phyloP scores from a whole-genome alignment of 2,888 invertebrate genomes.

The Atherix ibis region DNA sequence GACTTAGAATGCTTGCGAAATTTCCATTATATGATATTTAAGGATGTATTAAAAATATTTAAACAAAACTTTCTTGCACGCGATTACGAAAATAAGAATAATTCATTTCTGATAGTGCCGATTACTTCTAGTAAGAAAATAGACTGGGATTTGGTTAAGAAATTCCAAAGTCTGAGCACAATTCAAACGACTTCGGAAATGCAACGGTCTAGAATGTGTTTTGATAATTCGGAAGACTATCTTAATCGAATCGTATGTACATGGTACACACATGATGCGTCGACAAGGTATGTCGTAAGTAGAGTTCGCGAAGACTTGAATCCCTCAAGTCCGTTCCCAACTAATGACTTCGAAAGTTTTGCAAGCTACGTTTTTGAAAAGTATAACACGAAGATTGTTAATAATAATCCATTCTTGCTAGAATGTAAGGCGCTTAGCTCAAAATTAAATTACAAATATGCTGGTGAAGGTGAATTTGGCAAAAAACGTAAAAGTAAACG shows the following conservation, averaged over 20 bases:
- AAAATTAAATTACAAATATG: constrained; percentile 26
- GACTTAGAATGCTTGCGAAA: constrained; percentile 38
- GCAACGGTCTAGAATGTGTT: constrained; percentile 34
- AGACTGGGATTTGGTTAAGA: constrained; percentile 42
- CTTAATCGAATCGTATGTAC: constrained; percentile 66
- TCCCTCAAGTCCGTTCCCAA: constrained; percentile 51
- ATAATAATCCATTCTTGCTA: constrained; percentile 54
- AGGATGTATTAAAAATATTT: constrained; percentile 46
- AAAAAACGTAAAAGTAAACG: constrained; percentile 19
- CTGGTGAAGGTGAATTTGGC: constrained; percentile 18
- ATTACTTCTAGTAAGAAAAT: constrained; percentile 32
- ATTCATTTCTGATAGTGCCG: constrained; percentile 39
- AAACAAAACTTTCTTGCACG: constrained; percentile 45
- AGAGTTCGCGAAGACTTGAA: constrained; percentile 48
- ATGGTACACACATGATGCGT: constrained; percentile 51
- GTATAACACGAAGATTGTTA: constrained; percentile 46
- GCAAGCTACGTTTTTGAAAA: constrained; percentile 59
- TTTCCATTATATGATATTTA: constrained; percentile 64
- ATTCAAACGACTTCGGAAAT: constrained; percentile 31
- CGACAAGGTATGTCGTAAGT: constrained; percentile 49
- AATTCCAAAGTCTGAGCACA: constrained; percentile 33
- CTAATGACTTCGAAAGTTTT: constrained; percentile 43
- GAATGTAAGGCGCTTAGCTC: constrained; percentile 46
- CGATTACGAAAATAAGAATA: constrained; percentile 38
- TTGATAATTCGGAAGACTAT: constrained; percentile 43